phyloP scores from a whole-genome alignment of 1,140 invertebrate species.

The Triops cancriformis region DNA sequence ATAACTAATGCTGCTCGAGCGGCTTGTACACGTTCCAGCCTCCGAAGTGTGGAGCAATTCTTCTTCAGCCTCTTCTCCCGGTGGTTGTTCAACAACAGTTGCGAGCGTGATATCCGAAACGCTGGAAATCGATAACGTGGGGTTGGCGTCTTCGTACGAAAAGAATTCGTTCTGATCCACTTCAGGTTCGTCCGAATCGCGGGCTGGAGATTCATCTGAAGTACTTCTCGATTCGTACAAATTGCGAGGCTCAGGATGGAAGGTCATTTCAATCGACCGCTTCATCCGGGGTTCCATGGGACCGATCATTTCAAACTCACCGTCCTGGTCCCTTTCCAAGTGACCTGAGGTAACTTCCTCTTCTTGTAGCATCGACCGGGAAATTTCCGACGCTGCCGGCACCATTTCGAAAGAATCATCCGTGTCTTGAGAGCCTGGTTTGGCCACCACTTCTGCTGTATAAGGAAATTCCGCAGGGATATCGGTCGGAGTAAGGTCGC shows the following conservation, averaged over 20 bases:
- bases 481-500: conserved; percentile 23
- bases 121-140: conserved; percentile 25
- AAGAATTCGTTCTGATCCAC: conserved; percentile 40
- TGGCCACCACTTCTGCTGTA: conserved; percentile 28
- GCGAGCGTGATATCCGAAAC: conserved; percentile 31
- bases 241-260: conserved; percentile 56
- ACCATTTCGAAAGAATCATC: conserved; percentile 32
- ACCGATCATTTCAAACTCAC: conserved; percentile 19
- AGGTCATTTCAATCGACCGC: conserved; percentile 79
- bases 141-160: conserved; percentile 18
- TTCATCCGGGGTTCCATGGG: conserved; percentile 53
- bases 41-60: conserved; percentile 27
- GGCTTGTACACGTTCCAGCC: conserved; percentile 24
- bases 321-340: conserved; percentile 24
- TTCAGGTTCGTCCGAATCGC: conserved; percentile 43
- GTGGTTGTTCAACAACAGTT: not conserved
- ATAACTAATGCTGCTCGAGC: conserved; percentile 28
- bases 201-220: conserved; percentile 34
- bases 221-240: conserved; percentile 35
- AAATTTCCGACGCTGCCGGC: conserved; percentile 40
- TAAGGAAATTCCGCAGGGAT: conserved; percentile 11
- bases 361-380: conserved; percentile 31
- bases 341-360: conserved; percentile 38
- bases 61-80: not conserved
- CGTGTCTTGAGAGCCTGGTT: conserved; percentile 33